These are phyloP conservation scores for Prunella himalayana DNA, from an alignment of 2,113 vertebrate genomes.

Conservation along the genomic window DNA sequence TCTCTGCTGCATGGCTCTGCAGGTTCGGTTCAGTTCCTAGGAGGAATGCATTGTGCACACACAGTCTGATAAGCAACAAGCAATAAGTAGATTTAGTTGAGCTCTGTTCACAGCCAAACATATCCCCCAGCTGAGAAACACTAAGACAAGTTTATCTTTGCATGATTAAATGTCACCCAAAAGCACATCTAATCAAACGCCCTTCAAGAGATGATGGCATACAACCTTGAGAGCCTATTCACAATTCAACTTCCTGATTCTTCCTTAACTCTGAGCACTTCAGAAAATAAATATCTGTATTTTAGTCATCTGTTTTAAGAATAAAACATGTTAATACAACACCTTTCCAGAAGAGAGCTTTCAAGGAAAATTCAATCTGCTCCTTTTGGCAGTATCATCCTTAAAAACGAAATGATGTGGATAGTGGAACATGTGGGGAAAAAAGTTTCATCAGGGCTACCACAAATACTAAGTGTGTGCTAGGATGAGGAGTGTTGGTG, in stretches of 20 bases:
- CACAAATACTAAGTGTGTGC: not conserved
- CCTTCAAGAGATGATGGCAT: slow-evolving; percentile 23
- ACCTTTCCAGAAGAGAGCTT: not conserved
- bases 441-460: not conserved
- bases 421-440: not conserved
- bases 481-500: not conserved
- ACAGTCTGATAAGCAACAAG: slow-evolving; percentile 17
- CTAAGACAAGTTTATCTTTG: slow-evolving; percentile 53
- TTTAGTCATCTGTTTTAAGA: slow-evolving; percentile 29
- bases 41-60: slow-evolving; percentile 10
- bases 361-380: slow-evolving; percentile 11
- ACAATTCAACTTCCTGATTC: slow-evolving; percentile 34
- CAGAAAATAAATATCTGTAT: slow-evolving; percentile 40
- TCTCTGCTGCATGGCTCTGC: slow-evolving; percentile 94
- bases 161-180: slow-evolving; percentile 59
- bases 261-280: slow-evolving; percentile 34
- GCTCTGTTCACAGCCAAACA: slow-evolving; percentile 36
- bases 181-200: slow-evolving; percentile 61
- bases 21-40: slow-evolving; percentile 94
- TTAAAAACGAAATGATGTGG: not conserved
- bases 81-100: slow-evolving; percentile 15
- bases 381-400: not conserved
- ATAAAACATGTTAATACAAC: slow-evolving; percentile 17
- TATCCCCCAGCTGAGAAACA: slow-evolving; percentile 38
- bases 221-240: slow-evolving; percentile 57